phyloP scores from a whole-genome alignment of 2,888 invertebrate species.

The Ophion obscuratus region DNA sequence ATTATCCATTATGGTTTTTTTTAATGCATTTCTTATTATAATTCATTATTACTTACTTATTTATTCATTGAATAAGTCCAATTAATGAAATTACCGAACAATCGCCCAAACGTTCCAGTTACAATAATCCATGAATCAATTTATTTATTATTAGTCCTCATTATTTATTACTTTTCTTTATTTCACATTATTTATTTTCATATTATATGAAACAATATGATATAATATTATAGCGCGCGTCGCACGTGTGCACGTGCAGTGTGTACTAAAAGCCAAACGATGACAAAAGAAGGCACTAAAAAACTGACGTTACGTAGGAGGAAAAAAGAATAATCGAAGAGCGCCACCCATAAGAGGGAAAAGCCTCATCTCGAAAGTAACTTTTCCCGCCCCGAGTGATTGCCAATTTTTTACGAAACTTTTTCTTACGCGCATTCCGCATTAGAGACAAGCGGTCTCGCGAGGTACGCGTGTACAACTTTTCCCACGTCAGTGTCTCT shows the following conservation, averaged over 20 bases:
- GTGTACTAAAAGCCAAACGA: not conserved
- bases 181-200: too few relatives aligned
- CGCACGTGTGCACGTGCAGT: not conserved
- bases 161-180: too few relatives aligned
- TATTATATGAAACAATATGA: too few relatives aligned
- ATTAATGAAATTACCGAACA: too few relatives aligned
- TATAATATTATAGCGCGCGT: too few relatives aligned
- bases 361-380: slow-evolving; percentile 16
- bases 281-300: not conserved
- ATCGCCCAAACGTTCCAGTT: too few relatives aligned
- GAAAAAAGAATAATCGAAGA: slow-evolving; percentile 35
- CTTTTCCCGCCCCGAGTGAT: slow-evolving; percentile 2
- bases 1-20: too few relatives aligned
- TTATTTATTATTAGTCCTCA: too few relatives aligned
- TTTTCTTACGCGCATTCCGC: slow-evolving; percentile 1
- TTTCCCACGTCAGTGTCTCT: slow-evolving; percentile 29
- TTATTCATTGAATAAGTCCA: too few relatives aligned
- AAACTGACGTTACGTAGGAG: not conserved
- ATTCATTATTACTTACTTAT: too few relatives aligned
- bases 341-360: slow-evolving; percentile 17
- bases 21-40: too few relatives aligned
- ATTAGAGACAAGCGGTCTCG: slow-evolving; percentile 13
- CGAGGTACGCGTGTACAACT: slow-evolving; percentile 23
- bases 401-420: slow-evolving; percentile 34
- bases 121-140: too few relatives aligned